Conservation (phyloP, 2,888 invertebrate species). For the Metacarcinus magister region DNA sequence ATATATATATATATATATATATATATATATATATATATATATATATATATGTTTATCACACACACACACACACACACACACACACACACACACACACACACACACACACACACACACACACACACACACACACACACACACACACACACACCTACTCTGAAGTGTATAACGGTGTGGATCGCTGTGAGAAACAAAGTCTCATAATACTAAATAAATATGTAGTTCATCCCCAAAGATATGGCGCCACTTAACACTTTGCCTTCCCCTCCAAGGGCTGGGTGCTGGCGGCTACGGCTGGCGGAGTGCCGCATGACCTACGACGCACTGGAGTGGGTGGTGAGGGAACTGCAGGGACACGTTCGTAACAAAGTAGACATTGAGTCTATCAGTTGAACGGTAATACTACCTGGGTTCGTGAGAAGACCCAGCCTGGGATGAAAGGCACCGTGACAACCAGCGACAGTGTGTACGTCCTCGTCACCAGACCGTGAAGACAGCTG, state of each 20-base stretch:
- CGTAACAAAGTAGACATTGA: conserved; percentile 57
- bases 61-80: too few species aligned
- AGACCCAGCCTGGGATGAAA: background rate
- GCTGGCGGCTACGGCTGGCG: conserved; percentile 58
- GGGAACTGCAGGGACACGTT: conserved; percentile 45
- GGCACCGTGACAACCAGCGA: background rate
- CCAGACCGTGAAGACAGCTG: background rate
- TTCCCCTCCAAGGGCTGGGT: conserved; percentile 45
- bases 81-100: too few species aligned
- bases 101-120: too few species aligned
- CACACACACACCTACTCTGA: background rate
- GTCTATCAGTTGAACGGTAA: background rate
- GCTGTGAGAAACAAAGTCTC: background rate
- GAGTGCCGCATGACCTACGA: conserved; percentile 27
- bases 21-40: conserved; percentile 38
- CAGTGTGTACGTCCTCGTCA: background rate
- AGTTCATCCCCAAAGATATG: background rate
- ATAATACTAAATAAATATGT: background rate
- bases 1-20: conserved; percentile 65
- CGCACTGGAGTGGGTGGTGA: conserved; percentile 58
- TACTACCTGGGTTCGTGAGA: background rate
- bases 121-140: too few species aligned
- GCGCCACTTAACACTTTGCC: background rate
- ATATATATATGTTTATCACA: too few species aligned
- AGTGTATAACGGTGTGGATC: too few species aligned